Base-by-base conservation (phyloP, 2,797 vertebrate species). In the Sardinella longiceps region DNA sequence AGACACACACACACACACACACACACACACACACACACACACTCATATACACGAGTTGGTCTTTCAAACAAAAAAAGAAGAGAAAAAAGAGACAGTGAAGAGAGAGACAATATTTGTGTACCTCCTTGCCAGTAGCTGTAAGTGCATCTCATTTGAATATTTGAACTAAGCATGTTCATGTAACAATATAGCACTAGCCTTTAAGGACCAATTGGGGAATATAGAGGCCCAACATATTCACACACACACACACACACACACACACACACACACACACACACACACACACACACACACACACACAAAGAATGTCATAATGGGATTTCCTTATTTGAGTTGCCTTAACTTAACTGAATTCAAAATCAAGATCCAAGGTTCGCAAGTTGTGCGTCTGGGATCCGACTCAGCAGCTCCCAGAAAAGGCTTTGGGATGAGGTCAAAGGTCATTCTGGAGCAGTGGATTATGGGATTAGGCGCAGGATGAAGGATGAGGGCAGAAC, bases 401-500 rank as follows among this genome's bases (percentile, higher is more conserved):
- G 30, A 70, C 28, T 70, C 28, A 70, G 63, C 1, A 37, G 63
- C 28, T 70, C 63, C 14, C n/a, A 2, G 63, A 12, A 70, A 70
- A 37, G 63, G 63, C 63, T 70, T 70, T 70, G 63, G 10, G 28
- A 70, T 9, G 63, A 70, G 63, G 63, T 70, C n/a, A 70, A 18
- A 70, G 63, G 63, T 70, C 14, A 37, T 11, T 1, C 63, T 70
- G 63, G 63, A 70, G 63, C 63, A 33, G 30, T 11, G 63, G 63
- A 70, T 70, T 70, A 70, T 70, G 30, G 63, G 63, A 70, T 70
- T 70, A 70, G 63, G 63, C 30, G 28, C 1, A 33, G 63, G 28
- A 12, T 30, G 14, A 30, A 33, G 28, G 28, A 14, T 37, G 63
- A 70, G n/a, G 14, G 63, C 11, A 30, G 10, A 30, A 33, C 60